phyloP scores from a whole-genome alignment of 2,888 invertebrate genomes.

The Strigamia maritima region DNA sequence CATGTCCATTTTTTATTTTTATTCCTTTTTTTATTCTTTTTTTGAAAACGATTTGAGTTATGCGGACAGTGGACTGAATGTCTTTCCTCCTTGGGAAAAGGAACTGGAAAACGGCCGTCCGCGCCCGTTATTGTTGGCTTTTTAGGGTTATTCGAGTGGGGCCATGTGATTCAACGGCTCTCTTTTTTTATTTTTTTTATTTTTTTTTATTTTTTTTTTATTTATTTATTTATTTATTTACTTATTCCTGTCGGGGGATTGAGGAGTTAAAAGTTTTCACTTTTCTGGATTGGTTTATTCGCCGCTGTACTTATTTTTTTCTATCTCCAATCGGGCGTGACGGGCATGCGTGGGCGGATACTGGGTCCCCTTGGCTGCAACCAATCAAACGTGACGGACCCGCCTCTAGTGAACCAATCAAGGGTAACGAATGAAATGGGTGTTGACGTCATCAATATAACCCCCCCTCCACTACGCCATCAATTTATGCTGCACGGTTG shows the following conservation, averaged over 20 bases:
- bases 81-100: not conserved
- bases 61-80: not conserved
- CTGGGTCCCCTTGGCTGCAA: not conserved
- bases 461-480: not conserved
- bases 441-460: not conserved
- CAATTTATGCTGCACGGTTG: not conserved
- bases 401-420: not conserved
- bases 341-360: constrained; percentile 5
- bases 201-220: not conserved
- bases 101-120: not conserved
- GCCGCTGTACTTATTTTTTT: not conserved
- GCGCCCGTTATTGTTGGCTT: not conserved
- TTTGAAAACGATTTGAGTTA: not conserved
- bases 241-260: not conserved
- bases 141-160: not conserved
- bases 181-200: not conserved
- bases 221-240: no score
- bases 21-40: not conserved
- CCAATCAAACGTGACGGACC: constrained; percentile 20
- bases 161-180: not conserved
- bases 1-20: no score
- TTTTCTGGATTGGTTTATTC: constrained; percentile 1
- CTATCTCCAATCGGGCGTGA: constrained; percentile 8
- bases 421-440: constrained; percentile 20
- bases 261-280: not conserved